Evolutionary conservation across 1,140 invertebrate species (phyloP).

Genomic region (Drosophila cardini): DNA sequence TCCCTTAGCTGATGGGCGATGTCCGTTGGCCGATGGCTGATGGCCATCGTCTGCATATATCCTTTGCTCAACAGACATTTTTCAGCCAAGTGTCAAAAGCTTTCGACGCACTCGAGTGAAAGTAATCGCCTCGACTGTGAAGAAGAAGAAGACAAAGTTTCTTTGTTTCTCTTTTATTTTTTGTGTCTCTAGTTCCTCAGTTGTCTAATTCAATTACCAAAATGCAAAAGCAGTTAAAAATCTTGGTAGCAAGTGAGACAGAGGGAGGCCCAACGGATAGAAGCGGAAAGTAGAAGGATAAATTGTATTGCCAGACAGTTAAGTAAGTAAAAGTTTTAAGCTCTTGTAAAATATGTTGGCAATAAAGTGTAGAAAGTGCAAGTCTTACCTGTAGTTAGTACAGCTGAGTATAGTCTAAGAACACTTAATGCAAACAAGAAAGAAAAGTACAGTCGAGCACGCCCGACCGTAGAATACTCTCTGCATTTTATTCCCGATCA

Average conservation of each 20-base stretch:
- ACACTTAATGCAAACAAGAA: no score
- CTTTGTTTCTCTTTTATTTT: constrained; percentile 27
- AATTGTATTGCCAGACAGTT: constrained; percentile 26
- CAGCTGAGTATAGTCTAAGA: no score
- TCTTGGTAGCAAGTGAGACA: background rate
- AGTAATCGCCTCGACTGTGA: constrained; percentile 59
- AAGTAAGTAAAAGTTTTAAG: constrained; percentile 16
- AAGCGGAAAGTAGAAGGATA: background rate
- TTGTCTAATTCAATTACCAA: constrained; percentile 76
- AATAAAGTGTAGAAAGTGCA: background rate
- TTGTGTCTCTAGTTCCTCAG: constrained; percentile 33
- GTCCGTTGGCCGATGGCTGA: constrained; percentile 37
- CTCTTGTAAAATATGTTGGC: background rate
- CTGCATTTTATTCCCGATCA: no score
- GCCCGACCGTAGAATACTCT: no score
- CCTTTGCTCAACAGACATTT: constrained; percentile 23
- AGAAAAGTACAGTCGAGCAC: no score
- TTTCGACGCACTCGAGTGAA: constrained; percentile 73
- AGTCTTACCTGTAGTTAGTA: no score
- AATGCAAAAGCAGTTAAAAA: constrained; percentile 31
- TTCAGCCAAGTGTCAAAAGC: constrained; percentile 59
- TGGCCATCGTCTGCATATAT: constrained; percentile 19
- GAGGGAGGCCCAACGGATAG: background rate
- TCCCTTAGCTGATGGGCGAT: constrained; percentile 8
- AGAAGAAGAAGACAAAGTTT: constrained; percentile 22